These are phyloP conservation scores for Thalassaphorura encarpata DNA, from an alignment of 1,140 invertebrate genomes.

Conservation along the genomic window DNA sequence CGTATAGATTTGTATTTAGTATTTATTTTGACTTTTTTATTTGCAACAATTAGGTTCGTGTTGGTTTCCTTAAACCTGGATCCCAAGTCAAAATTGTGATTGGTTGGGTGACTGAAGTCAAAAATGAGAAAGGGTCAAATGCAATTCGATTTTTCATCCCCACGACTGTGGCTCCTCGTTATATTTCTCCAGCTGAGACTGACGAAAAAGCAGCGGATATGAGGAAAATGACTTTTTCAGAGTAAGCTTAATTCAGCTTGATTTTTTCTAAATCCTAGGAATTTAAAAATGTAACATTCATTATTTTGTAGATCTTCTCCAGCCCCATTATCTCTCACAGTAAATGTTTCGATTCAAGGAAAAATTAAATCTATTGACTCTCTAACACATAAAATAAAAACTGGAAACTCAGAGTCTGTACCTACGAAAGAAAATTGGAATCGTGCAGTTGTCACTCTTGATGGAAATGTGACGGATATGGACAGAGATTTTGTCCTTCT, in stretches of 20 bases:
- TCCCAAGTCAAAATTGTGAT: constrained; percentile 42
- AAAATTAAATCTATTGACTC: constrained; percentile 9
- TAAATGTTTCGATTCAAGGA: constrained; percentile 5
- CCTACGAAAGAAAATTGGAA: constrained; percentile 17
- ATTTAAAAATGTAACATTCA: neutral
- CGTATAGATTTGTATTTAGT: neutral
- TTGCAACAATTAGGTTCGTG: constrained; percentile 28
- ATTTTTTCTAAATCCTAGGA: constrained; percentile 1
- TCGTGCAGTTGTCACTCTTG: constrained; percentile 14
- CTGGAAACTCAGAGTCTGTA: constrained; percentile 9
- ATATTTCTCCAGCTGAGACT: constrained; percentile 26
- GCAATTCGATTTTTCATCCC: constrained; percentile 40
- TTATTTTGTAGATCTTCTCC: neutral
- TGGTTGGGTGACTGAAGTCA: constrained; percentile 43
- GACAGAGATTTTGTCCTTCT: constrained; percentile 33
- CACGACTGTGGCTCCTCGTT: constrained; percentile 34
- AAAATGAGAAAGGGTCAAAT: constrained; percentile 37
- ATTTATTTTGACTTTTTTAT: neutral
- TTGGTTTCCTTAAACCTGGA: constrained; percentile 41
- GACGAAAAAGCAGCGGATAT: constrained; percentile 26
- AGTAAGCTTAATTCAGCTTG: constrained; percentile 8
- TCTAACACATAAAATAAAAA: constrained; percentile 22
- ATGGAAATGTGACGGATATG: constrained; percentile 31
- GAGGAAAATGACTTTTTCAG: constrained; percentile 27
- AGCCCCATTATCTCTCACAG: neutral